phyloP scores from a whole-genome alignment of 1,140 invertebrate species.

The Kradibia gibbosae region DNA sequence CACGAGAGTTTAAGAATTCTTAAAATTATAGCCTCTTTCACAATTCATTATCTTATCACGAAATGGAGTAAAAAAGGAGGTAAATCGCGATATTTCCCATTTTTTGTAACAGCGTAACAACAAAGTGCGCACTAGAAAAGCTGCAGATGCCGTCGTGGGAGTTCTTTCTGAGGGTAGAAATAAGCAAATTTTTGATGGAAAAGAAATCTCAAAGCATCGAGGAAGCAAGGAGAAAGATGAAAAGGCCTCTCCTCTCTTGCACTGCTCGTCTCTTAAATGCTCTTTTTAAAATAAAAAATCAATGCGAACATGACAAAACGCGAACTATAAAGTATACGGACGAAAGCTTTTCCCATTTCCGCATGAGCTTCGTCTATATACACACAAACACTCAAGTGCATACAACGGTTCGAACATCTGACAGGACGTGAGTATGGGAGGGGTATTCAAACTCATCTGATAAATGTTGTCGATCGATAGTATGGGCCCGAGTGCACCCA shows the following conservation, averaged over 20 bases:
- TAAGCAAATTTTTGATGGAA: neutral
- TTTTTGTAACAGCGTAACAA: neutral
- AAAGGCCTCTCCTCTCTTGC: neutral
- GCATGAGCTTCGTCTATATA: neutral
- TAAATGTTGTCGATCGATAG: conserved; percentile 9
- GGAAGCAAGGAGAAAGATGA: conserved; percentile 30
- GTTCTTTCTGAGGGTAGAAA: neutral
- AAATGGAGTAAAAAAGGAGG: neutral
- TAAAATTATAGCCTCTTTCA: conserved; percentile 23
- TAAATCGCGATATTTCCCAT: neutral
- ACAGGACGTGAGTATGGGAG: neutral
- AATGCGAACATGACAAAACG: conserved; percentile 44
- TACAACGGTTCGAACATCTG: neutral
- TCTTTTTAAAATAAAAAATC: conserved; percentile 42
- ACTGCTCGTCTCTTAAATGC: conserved; percentile 20
- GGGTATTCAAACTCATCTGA: conserved; percentile 9
- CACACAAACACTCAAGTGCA: neutral
- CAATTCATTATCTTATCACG: conserved; percentile 20
- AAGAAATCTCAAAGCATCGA: neutral
- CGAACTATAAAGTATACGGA: conserved; percentile 26
- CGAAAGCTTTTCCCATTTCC: conserved; percentile 18
- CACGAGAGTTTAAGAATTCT: conserved; percentile 19
- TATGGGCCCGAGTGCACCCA: neutral
- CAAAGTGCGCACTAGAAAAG: neutral
- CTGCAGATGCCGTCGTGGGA: neutral